phyloP scores from a whole-genome alignment of 2,888 invertebrate genomes.

The Theretra japonica region DNA sequence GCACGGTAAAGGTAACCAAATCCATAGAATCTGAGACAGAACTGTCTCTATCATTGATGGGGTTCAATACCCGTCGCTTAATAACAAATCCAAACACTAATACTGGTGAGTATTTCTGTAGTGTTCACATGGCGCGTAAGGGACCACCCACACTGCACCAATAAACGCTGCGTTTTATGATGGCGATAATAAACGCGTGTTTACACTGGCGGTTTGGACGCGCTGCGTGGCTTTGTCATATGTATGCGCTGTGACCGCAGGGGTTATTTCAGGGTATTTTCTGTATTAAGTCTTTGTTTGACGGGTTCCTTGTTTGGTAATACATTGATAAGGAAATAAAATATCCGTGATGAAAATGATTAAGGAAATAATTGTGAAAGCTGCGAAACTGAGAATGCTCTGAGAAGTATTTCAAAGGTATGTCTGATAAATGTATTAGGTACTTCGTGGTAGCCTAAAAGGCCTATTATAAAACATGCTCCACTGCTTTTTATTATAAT shows the following conservation, averaged over 20 bases:
- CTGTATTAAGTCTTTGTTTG: conserved; percentile 47
- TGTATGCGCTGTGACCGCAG: conserved; percentile 43
- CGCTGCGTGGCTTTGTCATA: conserved; percentile 57
- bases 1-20: neutral
- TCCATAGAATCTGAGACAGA: neutral
- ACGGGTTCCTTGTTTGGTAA: conserved; percentile 5
- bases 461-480: too few relatives aligned
- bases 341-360: too few relatives aligned
- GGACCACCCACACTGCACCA: conserved; percentile 77
- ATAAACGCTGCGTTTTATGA: conserved; percentile 77
- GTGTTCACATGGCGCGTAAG: conserved; percentile 32
- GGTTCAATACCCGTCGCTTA: conserved; percentile 45
- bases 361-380: too few relatives aligned
- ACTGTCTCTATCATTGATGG: conserved; percentile 30
- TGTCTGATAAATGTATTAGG: too few relatives aligned
- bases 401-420: too few relatives aligned
- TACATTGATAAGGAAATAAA: too few relatives aligned
- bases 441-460: too few relatives aligned
- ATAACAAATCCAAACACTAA: conserved; percentile 58
- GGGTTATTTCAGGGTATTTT: conserved; percentile 58
- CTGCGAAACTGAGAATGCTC: too few relatives aligned
- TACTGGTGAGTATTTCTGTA: conserved; percentile 56
- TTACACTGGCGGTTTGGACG: conserved; percentile 63
- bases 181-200: conserved; percentile 75
- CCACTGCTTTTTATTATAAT: too few relatives aligned